Evolutionary conservation across 1,140 invertebrate genomes (phyloP).

Genomic region (Ceratosolen fusciceps): DNA sequence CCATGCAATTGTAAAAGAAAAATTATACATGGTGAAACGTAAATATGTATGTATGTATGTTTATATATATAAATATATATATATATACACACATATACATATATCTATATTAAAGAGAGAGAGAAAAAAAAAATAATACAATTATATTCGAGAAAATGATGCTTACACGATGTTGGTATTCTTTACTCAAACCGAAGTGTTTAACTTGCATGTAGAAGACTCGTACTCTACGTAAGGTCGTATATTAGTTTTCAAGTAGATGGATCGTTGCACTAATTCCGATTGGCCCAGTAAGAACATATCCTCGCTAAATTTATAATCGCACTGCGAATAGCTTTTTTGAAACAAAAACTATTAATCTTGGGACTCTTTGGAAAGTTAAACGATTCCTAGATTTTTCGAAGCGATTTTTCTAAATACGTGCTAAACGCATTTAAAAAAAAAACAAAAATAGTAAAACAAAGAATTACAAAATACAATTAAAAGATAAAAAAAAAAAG

Average conservation of each 20-base stretch:
- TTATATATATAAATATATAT: too few relatives aligned
- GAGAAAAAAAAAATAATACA: constrained; percentile 39
- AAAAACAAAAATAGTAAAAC: constrained; percentile 5
- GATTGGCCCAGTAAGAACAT: constrained; percentile 44
- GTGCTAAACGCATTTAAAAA: constrained; percentile 42
- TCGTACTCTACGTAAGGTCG: constrained; percentile 21
- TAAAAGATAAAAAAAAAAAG: not conserved
- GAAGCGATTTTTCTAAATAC: constrained; percentile 46
- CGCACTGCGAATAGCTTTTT: constrained; percentile 47
- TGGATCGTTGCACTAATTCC: constrained; percentile 43
- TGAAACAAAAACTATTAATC: constrained; percentile 43
- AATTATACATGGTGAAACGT: constrained; percentile 37
- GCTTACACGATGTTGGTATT: constrained; percentile 36
- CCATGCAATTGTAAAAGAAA: constrained; percentile 32
- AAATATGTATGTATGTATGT: too few relatives aligned
- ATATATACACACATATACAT: too few relatives aligned
- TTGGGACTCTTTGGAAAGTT: constrained; percentile 35
- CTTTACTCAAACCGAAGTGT: constrained; percentile 42
- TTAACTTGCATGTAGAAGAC: constrained; percentile 40
- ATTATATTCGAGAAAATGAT: constrained; percentile 42
- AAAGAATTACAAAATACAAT: constrained; percentile 6
- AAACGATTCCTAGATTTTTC: constrained; percentile 43
- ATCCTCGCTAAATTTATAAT: constrained; percentile 50
- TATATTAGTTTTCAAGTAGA: constrained; percentile 38
- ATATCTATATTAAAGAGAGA: too few relatives aligned